These are phyloP conservation scores for Oncorhynchus mykiss DNA, from an alignment of 2,113 vertebrate genomes.

Conservation along the genomic window DNA sequence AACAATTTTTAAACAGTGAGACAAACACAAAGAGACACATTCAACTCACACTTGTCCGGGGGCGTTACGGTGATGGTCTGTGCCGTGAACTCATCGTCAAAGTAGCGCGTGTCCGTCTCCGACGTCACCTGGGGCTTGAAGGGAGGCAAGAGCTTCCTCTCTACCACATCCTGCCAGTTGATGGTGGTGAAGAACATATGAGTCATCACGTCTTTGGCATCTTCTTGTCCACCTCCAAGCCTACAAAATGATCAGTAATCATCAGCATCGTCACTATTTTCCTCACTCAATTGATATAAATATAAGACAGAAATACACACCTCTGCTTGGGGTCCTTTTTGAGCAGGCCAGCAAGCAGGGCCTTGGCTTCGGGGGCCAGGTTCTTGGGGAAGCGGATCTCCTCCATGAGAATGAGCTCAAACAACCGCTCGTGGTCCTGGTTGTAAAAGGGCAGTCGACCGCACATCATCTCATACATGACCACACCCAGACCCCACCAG, in stretches of 20 bases:
- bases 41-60: conserved; percentile 89
- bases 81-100: conserved; percentile 93
- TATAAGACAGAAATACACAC: conserved; percentile 44
- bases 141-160: conserved; percentile 88
- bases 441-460: conserved; percentile 96
- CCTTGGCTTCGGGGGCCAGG: conserved; percentile 87
- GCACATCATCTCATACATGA: conserved; percentile 98
- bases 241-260: conserved; percentile 54
- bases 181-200: conserved; percentile 88
- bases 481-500: conserved; percentile 98
- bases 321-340: conserved; percentile 95
- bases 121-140: conserved; percentile 96
- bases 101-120: conserved; percentile 91
- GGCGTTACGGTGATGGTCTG: conserved; percentile 94
- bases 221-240: conserved; percentile 86
- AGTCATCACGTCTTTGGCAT: conserved; percentile 93
- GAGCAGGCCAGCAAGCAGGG: conserved; percentile 87
- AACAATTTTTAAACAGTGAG: no score
- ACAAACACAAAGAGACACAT: not conserved
- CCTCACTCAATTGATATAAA: no score
- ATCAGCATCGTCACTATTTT: no score
- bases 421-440: conserved; percentile 96
- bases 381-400: conserved; percentile 97
- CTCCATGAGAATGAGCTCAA: conserved; percentile 97
- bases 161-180: conserved; percentile 91